Conservation (phyloP, 2,888 invertebrate genomes). For the Meiosimyza decipiens region DNA sequence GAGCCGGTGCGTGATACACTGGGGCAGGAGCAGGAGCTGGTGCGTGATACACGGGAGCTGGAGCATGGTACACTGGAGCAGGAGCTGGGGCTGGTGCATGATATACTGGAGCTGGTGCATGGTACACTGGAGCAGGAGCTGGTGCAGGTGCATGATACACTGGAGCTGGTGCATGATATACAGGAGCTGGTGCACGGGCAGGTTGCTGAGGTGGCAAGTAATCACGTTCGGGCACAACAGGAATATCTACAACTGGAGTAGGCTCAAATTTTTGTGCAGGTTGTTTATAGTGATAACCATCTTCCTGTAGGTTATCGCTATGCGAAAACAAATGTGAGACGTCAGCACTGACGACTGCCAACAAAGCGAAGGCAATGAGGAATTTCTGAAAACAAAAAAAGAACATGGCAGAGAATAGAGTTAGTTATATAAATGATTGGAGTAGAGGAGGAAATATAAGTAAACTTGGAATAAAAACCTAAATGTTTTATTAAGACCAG, state of each 20-base stretch:
- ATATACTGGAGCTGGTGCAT: conserved; percentile 15
- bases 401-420: not conserved
- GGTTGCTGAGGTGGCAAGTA: conserved; percentile 35
- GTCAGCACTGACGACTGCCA: conserved; percentile 59
- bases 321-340: conserved; percentile 60
- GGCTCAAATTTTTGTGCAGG: conserved; percentile 45
- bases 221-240: conserved; percentile 41
- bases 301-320: conserved; percentile 58
- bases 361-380: conserved; percentile 56
- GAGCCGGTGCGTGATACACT: conserved; percentile 27
- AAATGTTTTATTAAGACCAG: too few species aligned
- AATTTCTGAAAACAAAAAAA: conserved; percentile 57
- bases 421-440: too few species aligned
- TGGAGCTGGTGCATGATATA: conserved; percentile 14
- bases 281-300: conserved; percentile 58
- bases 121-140: conserved; percentile 22
- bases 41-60: conserved; percentile 12
- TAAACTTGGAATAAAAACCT: too few species aligned
- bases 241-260: conserved; percentile 53
- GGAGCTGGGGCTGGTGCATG: not conserved
- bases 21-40: conserved; percentile 16
- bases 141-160: conserved; percentile 22
- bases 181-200: not conserved
- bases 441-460: too few species aligned
- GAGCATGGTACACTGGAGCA: conserved; percentile 8